phyloP scores from a whole-genome alignment of 2,797 vertebrate genomes.

The Percopsis omiscomaycus region DNA sequence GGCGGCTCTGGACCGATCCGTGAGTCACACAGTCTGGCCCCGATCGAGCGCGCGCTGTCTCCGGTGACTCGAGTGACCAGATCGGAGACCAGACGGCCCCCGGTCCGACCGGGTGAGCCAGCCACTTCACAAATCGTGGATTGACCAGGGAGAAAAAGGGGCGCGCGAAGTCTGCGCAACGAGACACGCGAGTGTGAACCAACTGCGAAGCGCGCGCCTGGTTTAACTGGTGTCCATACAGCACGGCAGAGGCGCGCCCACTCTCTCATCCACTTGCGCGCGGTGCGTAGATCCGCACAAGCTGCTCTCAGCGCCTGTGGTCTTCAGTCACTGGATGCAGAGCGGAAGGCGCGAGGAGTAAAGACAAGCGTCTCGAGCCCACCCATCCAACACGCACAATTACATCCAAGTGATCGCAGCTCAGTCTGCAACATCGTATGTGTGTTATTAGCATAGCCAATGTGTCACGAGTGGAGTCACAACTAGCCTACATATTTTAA shows the following conservation, averaged over 20 bases:
- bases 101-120: slow-evolving; percentile 65
- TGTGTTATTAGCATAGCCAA: too few species aligned
- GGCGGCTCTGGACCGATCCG: slow-evolving; percentile 68
- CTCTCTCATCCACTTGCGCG: not conserved
- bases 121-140: slow-evolving; percentile 65
- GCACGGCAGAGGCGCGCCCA: not conserved
- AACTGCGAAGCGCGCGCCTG: slow-evolving; percentile 25
- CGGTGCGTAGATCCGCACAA: not conserved
- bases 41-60: slow-evolving; percentile 63
- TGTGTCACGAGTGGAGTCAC: too few species aligned
- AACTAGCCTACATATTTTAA: too few species aligned
- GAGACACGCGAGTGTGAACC: not conserved
- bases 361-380: not conserved
- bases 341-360: too few species aligned
- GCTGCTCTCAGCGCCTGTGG: not conserved
- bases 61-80: slow-evolving; percentile 63
- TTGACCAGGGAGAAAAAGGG: slow-evolving; percentile 27
- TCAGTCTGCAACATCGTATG: too few species aligned
- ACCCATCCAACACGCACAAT: not conserved
- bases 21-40: slow-evolving; percentile 72
- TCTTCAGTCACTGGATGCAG: not conserved
- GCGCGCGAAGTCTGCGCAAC: slow-evolving; percentile 11
- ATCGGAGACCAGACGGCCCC: slow-evolving; percentile 67
- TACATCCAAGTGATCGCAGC: not conserved
- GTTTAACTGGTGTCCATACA: slow-evolving; percentile 27